Evolutionary conservation across 2,113 vertebrate species (phyloP).

Genomic region (Rhea pennata): DNA sequence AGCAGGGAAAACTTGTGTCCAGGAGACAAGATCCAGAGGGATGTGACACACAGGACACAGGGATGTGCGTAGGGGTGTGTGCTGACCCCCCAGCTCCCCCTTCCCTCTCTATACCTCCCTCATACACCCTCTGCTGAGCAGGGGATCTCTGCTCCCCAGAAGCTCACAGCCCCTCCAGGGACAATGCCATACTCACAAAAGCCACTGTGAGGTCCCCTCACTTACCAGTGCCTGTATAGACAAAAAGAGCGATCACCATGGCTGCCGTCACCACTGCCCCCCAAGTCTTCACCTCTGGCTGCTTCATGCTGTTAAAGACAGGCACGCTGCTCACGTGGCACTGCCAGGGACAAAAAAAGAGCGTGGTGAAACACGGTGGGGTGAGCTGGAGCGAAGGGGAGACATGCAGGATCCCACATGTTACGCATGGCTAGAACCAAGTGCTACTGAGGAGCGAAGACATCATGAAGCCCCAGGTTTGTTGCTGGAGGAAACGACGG

Average conservation of each 20-base stretch:
- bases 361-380: accelerated
- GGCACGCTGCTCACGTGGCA: slow-evolving; percentile 96
- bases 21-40: neutral
- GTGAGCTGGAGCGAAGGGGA: accelerated
- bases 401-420: accelerated
- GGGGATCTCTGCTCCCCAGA: neutral
- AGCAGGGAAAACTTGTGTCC: neutral
- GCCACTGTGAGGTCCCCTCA: accelerated
- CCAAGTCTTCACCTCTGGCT: slow-evolving; percentile 87
- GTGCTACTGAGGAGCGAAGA: too few relatives aligned
- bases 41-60: neutral
- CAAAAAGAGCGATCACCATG: slow-evolving; percentile 94
- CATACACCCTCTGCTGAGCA: neutral
- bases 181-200: accelerated
- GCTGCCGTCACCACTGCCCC: slow-evolving; percentile 87
- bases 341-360: slow-evolving; percentile 68
- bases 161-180: neutral
- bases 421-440: neutral
- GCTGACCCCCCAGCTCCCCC: neutral
- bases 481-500: neutral
- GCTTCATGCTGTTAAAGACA: slow-evolving; percentile 95
- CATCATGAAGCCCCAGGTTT: accelerated
- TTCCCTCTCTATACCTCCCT: neutral
- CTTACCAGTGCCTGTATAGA: slow-evolving; percentile 94
- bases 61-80: accelerated